Evolutionary conservation across 2,113 vertebrate species (phyloP).

Genomic region (Polyodon spathula): DNA sequence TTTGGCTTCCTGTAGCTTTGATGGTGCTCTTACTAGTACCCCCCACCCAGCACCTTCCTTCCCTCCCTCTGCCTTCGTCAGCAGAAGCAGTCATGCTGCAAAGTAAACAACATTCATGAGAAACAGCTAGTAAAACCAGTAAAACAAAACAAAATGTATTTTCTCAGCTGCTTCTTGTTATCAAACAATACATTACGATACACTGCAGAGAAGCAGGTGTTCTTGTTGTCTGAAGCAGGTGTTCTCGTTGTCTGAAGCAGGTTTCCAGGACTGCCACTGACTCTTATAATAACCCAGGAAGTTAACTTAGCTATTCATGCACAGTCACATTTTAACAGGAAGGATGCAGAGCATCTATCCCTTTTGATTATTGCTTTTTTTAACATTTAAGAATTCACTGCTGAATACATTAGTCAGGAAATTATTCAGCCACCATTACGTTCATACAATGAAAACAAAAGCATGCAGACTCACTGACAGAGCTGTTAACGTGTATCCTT

Average conservation of each 20-base stretch:
- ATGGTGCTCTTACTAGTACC: slow-evolving; percentile 14
- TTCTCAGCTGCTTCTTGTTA: background rate
- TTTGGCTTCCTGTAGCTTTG: slow-evolving; percentile 20
- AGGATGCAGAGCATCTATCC: no score
- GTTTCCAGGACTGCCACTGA: background rate
- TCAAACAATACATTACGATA: background rate
- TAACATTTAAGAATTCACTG: no score
- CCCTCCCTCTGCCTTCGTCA: background rate
- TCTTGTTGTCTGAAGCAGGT: no score
- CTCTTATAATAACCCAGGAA: background rate
- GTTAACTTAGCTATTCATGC: background rate
- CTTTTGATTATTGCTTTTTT: no score
- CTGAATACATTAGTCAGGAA: no score
- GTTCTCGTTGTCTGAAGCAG: background rate
- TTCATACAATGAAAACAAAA: no score
- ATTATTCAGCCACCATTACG: no score
- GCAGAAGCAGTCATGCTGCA: background rate
- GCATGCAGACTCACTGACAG: no score
- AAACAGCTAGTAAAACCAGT: background rate
- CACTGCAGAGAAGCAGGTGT: background rate
- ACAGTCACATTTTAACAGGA: background rate
- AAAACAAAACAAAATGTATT: background rate
- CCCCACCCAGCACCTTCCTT: slow-evolving; percentile 9
- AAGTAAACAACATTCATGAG: background rate
- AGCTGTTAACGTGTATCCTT: no score